Base-by-base conservation (phyloP, 2,113 vertebrate species). In the Empidonax alnorum region DNA sequence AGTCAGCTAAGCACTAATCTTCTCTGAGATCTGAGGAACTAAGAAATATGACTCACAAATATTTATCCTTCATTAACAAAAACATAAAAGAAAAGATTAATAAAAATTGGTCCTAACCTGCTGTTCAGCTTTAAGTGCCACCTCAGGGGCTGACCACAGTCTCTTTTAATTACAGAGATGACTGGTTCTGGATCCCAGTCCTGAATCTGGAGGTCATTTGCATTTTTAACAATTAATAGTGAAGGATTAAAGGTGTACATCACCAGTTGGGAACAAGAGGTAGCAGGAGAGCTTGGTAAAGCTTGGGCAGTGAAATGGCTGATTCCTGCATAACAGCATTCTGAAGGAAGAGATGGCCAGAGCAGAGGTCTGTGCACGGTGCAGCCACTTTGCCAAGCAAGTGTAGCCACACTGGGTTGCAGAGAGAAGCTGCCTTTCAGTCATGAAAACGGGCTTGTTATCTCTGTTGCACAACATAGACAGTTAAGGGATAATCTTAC, bases 51-150 rank as follows among this genome's bases (percentile, higher is more conserved):
- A 80, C 67, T 95, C 46, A 80, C 73, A 95, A 94, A 80, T 27
- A 92, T 89, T 95, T 94, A 89, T 79, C 49, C 15, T 89, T 95
- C 52, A 88, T 94, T 96, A 97, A 96, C 61, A 92, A 95, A 96
- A 96, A 77, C 55, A 90, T 63, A 69, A 97, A 95, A 93, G 47
- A 74, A 50, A 96, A 91, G 87, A 92, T 91, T 82, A 88, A 76
- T 74, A 84, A 92, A 94, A 96, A 94, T 93, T 81, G 96, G 62
- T 61, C 79, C 68, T 87, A 89, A 82, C 82, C 65, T 95, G 44
- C 55, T 95, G 53, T 66, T 94, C 81, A 50, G 55, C 65, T 96
- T 93, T 77, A 94, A 67, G 72, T 55, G 9, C 62, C 80, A 94
- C 49, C 59, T 95, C 39, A 37, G 71, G 46, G 82, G 46, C 72